phyloP scores from a whole-genome alignment of 2,113 vertebrate genomes.

The Apaloderma vittatum region DNA sequence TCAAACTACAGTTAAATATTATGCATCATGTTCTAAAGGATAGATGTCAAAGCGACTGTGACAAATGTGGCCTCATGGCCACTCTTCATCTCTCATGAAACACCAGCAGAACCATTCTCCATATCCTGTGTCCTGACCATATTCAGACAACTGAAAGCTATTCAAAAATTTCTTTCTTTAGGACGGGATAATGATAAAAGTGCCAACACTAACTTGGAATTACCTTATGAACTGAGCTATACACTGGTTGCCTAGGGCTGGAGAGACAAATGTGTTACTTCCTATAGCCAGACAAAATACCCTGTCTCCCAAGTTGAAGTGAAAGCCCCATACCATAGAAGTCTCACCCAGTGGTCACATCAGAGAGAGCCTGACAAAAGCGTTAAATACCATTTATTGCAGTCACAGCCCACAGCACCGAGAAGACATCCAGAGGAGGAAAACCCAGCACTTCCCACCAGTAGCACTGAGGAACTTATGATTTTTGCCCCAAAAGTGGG shows the following conservation, averaged over 20 bases:
- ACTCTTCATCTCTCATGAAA: background rate
- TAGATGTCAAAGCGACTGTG: background rate
- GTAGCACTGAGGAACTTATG: background rate
- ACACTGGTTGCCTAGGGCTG: background rate
- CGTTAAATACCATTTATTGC: background rate
- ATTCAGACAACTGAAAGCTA: background rate
- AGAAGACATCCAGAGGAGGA: background rate
- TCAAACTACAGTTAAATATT: background rate
- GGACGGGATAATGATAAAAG: background rate
- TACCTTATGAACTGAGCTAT: background rate
- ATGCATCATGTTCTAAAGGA: background rate
- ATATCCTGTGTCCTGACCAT: background rate
- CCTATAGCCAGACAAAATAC: background rate
- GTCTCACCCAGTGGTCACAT: background rate
- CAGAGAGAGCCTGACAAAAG: background rate
- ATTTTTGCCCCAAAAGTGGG: background rate
- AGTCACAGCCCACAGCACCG: background rate
- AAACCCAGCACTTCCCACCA: background rate
- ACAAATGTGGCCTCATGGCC: background rate
- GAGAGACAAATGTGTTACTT: background rate
- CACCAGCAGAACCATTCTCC: background rate
- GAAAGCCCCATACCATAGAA: background rate
- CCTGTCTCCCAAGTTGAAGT: background rate
- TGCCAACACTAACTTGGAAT: background rate
- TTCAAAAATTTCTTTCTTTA: background rate